Conservation (phyloP, 35 echinoderm and acorn worm genomes). For the Patiria miniata region DNA sequence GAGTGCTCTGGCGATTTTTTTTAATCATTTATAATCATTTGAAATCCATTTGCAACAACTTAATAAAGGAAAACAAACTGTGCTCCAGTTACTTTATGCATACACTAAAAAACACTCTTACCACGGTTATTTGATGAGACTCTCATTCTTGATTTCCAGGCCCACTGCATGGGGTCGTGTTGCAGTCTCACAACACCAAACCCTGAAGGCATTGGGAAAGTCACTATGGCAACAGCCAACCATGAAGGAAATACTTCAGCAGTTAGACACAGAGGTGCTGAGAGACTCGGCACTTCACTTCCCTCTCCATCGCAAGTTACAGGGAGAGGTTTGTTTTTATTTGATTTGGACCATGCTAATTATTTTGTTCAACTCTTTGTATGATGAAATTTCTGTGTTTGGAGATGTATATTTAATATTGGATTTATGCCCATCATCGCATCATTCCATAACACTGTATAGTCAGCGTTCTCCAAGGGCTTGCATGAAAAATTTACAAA, state of each 20-base stretch:
- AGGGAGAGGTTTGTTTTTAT: not conserved
- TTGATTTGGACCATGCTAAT: not conserved
- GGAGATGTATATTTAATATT: not conserved
- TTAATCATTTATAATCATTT: no score
- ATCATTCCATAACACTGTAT: not conserved
- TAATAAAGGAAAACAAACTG: no score
- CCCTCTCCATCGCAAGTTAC: conserved; percentile 57
- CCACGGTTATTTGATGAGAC: not conserved
- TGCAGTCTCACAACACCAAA: conserved; percentile 73
- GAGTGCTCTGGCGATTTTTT: no score
- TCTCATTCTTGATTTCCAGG: conserved; percentile 19
- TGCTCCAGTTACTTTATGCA: no score
- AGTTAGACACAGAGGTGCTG: conserved; percentile 62
- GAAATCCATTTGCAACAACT: no score
- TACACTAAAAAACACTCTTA: no score
- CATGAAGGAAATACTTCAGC: conserved; percentile 79
- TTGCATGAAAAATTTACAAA: no score
- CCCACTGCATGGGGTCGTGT: conserved; percentile 81
- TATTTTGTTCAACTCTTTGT: not conserved
- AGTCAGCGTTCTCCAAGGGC: no score
- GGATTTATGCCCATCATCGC: not conserved
- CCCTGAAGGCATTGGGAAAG: conserved; percentile 61
- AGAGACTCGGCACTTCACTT: conserved; percentile 63
- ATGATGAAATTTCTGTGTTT: not conserved
- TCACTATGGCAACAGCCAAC: conserved; percentile 80